Evolutionary conservation across 2,888 invertebrate genomes (phyloP).

Genomic region (Hirtodrosophila alboralis): DNA sequence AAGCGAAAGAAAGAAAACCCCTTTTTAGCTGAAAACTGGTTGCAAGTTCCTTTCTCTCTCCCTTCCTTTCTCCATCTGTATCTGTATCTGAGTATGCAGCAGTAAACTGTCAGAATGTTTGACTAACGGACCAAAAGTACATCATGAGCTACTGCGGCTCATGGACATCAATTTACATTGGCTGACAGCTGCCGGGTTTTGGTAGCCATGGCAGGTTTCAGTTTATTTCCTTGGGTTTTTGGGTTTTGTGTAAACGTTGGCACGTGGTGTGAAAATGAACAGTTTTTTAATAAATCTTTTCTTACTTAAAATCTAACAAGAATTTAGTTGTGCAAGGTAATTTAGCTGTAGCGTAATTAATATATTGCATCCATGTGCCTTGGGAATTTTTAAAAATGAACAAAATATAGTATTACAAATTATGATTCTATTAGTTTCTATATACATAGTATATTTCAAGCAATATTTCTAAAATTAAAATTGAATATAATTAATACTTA

Average conservation of each 20-base stretch:
- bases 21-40: constrained; percentile 25
- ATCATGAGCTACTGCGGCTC: constrained; percentile 47
- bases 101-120: constrained; percentile 33
- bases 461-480: too few relatives aligned
- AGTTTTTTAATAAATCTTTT: too few relatives aligned
- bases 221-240: constrained; percentile 24
- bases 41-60: constrained; percentile 8
- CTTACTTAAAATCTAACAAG: too few relatives aligned
- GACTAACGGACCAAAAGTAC: constrained; percentile 29
- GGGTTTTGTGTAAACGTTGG: constrained; percentile 10
- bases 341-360: too few relatives aligned
- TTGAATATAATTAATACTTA: too few relatives aligned
- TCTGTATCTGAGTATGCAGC: constrained; percentile 13
- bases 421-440: too few relatives aligned
- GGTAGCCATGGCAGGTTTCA: constrained; percentile 7
- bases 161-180: constrained; percentile 58
- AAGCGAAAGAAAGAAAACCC: constrained; percentile 12
- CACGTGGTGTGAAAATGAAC: constrained; percentile 11
- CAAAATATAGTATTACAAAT: too few relatives aligned
- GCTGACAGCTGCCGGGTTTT: constrained; percentile 53
- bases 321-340: too few relatives aligned
- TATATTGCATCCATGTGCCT: too few relatives aligned
- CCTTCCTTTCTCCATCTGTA: too few relatives aligned
- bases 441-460: too few relatives aligned
- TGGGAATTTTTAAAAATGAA: too few relatives aligned